These are phyloP conservation scores for Porites evermanni DNA, from an alignment of 92 coral and sea anemone genomes.

Conservation along the genomic window DNA sequence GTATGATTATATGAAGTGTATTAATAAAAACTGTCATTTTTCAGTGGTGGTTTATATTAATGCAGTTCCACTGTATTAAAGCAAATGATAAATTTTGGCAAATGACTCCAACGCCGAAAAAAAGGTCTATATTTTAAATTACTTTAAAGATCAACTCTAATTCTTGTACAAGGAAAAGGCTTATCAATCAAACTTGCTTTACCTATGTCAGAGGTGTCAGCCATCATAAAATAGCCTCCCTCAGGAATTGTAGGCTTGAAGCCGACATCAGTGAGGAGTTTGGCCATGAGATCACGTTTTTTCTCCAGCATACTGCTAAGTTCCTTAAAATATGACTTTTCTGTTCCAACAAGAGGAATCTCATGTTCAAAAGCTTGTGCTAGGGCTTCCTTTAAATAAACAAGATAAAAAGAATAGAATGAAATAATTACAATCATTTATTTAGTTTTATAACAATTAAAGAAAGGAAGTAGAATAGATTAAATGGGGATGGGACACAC, in stretches of 20 bases:
- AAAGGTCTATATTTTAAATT: no score
- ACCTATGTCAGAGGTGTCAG: constrained; percentile 82
- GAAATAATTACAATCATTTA: not conserved
- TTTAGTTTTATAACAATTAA: no score
- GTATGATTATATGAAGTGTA: no score
- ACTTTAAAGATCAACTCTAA: no score
- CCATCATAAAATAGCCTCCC: constrained; percentile 99
- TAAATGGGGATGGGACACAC: no score
- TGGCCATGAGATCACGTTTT: constrained; percentile 81
- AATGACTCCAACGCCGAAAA: no score
- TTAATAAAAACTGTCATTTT: no score
- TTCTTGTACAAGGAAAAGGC: no score
- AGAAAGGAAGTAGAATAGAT: no score
- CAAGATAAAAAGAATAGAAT: not conserved
- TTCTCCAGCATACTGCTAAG: constrained; percentile 68
- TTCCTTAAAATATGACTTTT: constrained; percentile 77
- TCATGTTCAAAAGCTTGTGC: constrained; percentile 88
- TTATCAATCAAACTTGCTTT: not conserved
- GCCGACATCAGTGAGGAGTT: constrained; percentile 80
- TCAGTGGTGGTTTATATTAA: no score
- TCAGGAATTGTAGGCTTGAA: constrained; percentile 89
- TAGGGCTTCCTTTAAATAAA: constrained; percentile 83
- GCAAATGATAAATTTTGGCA: no score
- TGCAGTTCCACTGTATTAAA: no score
- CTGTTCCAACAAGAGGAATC: constrained; percentile 74